Evolutionary conservation across 2,113 vertebrate species (phyloP), one percentile per base, ranked within the genome.

Genomic region (Oncorhynchus kisutch): DNA sequence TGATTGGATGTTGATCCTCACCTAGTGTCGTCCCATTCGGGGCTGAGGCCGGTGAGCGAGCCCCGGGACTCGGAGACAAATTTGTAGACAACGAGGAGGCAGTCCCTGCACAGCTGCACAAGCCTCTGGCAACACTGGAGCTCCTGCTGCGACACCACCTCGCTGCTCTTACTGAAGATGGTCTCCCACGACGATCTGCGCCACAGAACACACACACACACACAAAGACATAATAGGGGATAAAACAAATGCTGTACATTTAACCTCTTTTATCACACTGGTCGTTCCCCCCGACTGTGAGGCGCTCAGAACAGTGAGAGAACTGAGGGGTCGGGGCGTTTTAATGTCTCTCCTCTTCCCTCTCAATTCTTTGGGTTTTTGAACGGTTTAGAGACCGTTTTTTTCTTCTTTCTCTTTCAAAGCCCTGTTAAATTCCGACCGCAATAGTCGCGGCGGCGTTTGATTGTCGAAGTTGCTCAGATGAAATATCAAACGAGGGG

Each of bases 81-180:
- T 92, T 97, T 98, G 94, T 98, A 99, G 86, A 97, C 96, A 74
- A 99, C 94, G 71, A 99, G 91, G 85, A 99, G 93, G 88, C 97
- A 98, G 90, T 97, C 95, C 80, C 97, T 94, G 82, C 97, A 98
- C 80, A 99, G 96, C 90, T 97, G 96, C 8, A 98, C 97, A 87
- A 99, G 88, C 78, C 95, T 94, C 76, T 95, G 96, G 91, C 97
- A 99, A 86, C 97, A 99, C 76, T 96, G 96, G 84, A 97, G 93
- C 89, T 94, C 92, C 90, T 95, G 94, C 1, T 96, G 92, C 24
- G 95, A 96, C 86, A 97, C 91, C 78, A 94, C 83, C 83, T 99
- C 97, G 0, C 95, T 94, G 93, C 92, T 95, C 92, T 95, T 97
- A 86, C 84, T 96, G 91, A 99, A 96, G 84, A 96, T 94, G 71